Evolutionary conservation across 1,140 invertebrate genomes (phyloP).

Genomic region (Drosophila erecta): DNA sequence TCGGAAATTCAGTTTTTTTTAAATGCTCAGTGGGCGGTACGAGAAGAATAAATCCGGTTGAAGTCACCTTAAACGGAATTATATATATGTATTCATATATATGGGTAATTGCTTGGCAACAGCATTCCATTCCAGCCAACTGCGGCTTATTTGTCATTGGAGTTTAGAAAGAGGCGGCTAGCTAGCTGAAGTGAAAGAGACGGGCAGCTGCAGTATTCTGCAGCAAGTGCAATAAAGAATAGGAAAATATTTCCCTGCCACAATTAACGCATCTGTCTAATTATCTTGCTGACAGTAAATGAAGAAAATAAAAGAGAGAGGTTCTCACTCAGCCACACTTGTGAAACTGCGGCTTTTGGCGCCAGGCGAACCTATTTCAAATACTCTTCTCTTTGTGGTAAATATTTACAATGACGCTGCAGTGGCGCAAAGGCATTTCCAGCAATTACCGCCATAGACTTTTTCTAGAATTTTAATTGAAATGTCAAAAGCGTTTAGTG

Average conservation of each 20-base stretch:
- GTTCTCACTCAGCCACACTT: neutral
- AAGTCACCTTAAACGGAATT: constrained; percentile 20
- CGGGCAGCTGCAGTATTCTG: neutral
- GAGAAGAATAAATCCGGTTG: constrained; percentile 6
- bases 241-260: constrained; percentile 33
- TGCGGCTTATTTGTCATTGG: constrained; percentile 66
- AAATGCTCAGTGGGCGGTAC: constrained; percentile 3
- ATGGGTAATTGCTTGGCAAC: constrained; percentile 35
- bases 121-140: constrained; percentile 1
- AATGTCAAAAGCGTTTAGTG: constrained; percentile 83
- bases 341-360: constrained; percentile 30
- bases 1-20: constrained; percentile 41
- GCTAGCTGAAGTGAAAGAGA: neutral
- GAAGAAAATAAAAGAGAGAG: neutral
- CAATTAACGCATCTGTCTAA: constrained; percentile 76
- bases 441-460: constrained; percentile 70
- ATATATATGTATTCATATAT: neutral
- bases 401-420: constrained; percentile 67
- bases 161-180: constrained; percentile 38
- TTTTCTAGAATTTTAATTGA: constrained; percentile 80
- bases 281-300: constrained; percentile 58
- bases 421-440: constrained; percentile 35
- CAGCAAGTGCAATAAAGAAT: constrained; percentile 36
- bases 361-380: constrained; percentile 57
- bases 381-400: constrained; percentile 49